Evolutionary conservation across 1,140 invertebrate genomes (phyloP), one percentile per base, ranked within the genome.

Genomic region (Procambarus virginalis): DNA sequence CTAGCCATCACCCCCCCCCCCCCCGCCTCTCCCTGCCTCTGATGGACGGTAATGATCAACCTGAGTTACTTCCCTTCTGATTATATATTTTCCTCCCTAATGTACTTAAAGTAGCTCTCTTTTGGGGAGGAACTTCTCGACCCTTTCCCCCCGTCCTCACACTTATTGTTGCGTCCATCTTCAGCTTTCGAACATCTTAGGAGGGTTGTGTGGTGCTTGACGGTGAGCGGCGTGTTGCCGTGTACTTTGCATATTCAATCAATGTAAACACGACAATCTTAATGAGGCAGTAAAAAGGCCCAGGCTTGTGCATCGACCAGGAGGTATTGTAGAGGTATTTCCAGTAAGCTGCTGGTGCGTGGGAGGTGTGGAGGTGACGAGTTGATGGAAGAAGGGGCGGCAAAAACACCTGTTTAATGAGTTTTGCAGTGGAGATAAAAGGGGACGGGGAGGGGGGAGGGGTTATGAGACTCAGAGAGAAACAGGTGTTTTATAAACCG

Each of bases 41-140:
- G 78, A 58, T 58, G 78, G 55, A 58, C 78, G 22, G 55, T 79
- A 79, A 79, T 79, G 45, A 79, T 58, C 78, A 14, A 2, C 55
- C n/a, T 55, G 46, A 55, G 68, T 34, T 73, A 73, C 68, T 4
- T 5, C 68, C 34, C 2, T 22, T 6, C 20, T 34, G 20, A 73
- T 73, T 73, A 34, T 73, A 20, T 34, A 20, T 73, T 73, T 73
- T 34, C 68, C 68, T 34, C 68, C 60, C 3, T 64, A 64, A 64
- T 64, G 20, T 64, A 64, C 12, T 64, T 64, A 64, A 20, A 64
- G 60, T 64, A 64, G 60, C 20, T 64, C 12, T 64, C 60, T 20
- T 64, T 64, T 14, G 60, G 60, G 55, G 20, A 64, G 20, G 60
- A 5, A 5, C 55, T 12, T 58, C 55, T 58, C 12, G 12, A 9